A percentile compares a stretch with the other conserved stretches of the same genome.
Evolutionary conservation across 92 coral and sea anemone species (phyloP).

Genomic region (Phymanthus crucifer): DNA sequence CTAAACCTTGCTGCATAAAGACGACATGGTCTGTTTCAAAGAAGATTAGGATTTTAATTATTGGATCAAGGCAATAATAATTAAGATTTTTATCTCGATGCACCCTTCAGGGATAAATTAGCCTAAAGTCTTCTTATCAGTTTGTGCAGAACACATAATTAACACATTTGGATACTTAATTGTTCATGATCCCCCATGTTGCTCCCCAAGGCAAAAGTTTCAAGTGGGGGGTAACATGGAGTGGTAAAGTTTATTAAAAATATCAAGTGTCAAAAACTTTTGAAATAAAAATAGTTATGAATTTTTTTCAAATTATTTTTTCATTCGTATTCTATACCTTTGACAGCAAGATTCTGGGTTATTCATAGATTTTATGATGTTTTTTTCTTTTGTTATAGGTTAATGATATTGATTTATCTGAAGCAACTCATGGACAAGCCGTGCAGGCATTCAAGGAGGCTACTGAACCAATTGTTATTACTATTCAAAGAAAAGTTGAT

Average conservation of each 20-base stretch:
- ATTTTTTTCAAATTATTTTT: neutral
- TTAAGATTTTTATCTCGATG: slow-evolving; percentile 24
- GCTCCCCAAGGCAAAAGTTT: slow-evolving; percentile 33
- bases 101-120: slow-evolving; percentile 13
- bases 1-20: neutral
- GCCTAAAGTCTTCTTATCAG: slow-evolving; percentile 30
- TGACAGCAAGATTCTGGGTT: neutral
- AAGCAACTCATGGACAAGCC: slow-evolving; percentile 89
- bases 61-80: slow-evolving; percentile 28
- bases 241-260: slow-evolving; percentile 7
- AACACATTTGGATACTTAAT: slow-evolving; percentile 37
- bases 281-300: neutral
- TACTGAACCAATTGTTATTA: slow-evolving; percentile 67
- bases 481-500: slow-evolving; percentile 68
- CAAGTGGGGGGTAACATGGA: slow-evolving; percentile 37
- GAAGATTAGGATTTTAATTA: slow-evolving; percentile 22
- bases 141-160: slow-evolving; percentile 34
- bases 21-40: neutral
- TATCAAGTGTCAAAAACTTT: neutral
- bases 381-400: slow-evolving; percentile 53
- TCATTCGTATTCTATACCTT: neutral
- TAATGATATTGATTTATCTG: slow-evolving; percentile 74
- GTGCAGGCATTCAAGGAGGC: slow-evolving; percentile 90
- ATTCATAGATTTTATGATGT: neutral
- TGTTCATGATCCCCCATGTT: slow-evolving; percentile 29